These are phyloP conservation scores for Lophius piscatorius DNA, from an alignment of 2,113 vertebrate species.

Conservation along the genomic window DNA sequence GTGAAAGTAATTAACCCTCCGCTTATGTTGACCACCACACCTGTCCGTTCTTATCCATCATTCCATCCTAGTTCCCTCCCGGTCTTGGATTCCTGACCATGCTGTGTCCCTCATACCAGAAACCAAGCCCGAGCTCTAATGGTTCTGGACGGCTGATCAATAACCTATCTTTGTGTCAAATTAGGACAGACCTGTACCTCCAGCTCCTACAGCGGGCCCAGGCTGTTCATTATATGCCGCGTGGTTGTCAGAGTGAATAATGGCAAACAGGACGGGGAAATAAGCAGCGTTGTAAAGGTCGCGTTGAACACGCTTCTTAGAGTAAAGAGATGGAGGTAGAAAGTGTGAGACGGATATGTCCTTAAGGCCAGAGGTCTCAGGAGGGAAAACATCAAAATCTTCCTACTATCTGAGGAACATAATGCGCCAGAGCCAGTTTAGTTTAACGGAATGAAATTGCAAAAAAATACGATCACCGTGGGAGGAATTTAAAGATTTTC, in stretches of 20 bases:
- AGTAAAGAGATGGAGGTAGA: constrained; percentile 4
- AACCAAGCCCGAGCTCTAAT: constrained; percentile 39
- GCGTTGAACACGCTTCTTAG: constrained; percentile 34
- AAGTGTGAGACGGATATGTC: constrained; percentile 3
- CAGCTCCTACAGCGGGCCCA: constrained; percentile 32
- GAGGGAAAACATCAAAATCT: constrained; percentile 17
- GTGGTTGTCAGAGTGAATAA: constrained; percentile 67
- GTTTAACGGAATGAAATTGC: constrained; percentile 38
- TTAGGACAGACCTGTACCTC: constrained; percentile 44
- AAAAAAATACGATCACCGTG: constrained; percentile 22
- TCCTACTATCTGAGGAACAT: constrained; percentile 2
- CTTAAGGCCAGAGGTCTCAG: not conserved
- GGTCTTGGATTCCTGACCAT: too few relatives aligned
- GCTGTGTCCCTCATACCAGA: constrained; percentile 28
- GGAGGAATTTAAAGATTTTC: constrained; percentile 36
- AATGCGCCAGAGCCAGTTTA: constrained; percentile 24
- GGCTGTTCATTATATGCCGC: constrained; percentile 60
- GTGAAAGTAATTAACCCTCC: constrained; percentile 28
- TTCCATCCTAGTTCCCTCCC: not conserved
- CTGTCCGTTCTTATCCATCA: constrained; percentile 30
- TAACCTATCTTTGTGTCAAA: constrained; percentile 64
- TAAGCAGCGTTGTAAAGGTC: constrained; percentile 42
- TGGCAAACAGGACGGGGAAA: constrained; percentile 48
- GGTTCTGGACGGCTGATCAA: constrained; percentile 57
- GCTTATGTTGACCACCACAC: constrained; percentile 37